Evolutionary conservation across 2,113 vertebrate genomes (phyloP).

Genomic region (Synodontis membranacea): DNA sequence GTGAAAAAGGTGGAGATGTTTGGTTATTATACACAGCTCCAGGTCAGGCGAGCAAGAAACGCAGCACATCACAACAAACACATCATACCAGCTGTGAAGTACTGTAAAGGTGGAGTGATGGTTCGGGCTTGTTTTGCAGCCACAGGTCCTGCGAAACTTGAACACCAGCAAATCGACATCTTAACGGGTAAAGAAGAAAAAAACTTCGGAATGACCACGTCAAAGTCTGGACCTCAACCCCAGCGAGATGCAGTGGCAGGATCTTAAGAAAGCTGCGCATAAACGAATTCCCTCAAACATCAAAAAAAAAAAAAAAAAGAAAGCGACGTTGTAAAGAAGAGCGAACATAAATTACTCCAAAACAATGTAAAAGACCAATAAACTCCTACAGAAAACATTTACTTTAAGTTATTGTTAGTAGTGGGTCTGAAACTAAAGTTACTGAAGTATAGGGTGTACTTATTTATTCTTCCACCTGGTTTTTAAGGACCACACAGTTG

Average conservation of each 20-base stretch:
- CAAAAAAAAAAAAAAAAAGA: too few relatives aligned
- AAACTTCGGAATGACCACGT: background rate
- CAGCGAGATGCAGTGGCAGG: background rate
- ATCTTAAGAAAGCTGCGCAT: background rate
- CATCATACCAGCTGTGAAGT: too few relatives aligned
- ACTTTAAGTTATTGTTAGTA: background rate
- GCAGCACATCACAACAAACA: too few relatives aligned
- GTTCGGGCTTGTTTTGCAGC: too few relatives aligned
- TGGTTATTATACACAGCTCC: too few relatives aligned
- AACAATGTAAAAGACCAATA: too few relatives aligned
- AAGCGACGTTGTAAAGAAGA: background rate
- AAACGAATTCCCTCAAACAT: background rate
- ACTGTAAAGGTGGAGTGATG: too few relatives aligned
- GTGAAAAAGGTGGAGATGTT: too few relatives aligned
- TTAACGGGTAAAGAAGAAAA: background rate
- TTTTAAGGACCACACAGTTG: background rate
- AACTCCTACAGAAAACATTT: background rate
- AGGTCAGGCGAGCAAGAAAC: too few relatives aligned
- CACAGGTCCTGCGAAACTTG: too few relatives aligned
- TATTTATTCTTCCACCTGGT: background rate
- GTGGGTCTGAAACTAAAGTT: background rate
- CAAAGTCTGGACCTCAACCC: background rate
- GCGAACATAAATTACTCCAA: too few relatives aligned
- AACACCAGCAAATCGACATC: background rate
- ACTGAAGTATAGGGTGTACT: background rate